Base-by-base conservation (phyloP, 2,888 invertebrate genomes). In the Hermaeophaga mercurialis region DNA sequence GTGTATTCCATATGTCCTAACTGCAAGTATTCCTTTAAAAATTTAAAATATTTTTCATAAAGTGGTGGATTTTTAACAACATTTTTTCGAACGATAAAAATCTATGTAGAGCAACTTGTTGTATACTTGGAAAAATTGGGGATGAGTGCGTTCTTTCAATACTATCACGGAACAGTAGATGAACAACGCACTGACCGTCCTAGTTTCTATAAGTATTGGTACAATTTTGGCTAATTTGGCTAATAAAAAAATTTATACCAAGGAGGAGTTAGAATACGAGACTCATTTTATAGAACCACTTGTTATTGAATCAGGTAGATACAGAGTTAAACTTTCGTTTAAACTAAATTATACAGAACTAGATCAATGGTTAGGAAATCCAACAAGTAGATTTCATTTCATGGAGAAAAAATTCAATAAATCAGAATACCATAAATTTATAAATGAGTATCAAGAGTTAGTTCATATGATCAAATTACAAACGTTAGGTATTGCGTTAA, bases 381-480 rank as follows among this genome's bases (percentile, higher is more conserved):
- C 41, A 4, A n/a, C 8, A 12, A 41, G 15, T 7, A 19, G 41
- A 8, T 41, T 41, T 19, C 11, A 11, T 1, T 6, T 22, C 1
- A 1, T 17, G 1, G 41, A 41, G 12, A 6, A 11, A 41, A 41
- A 22, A 9, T n/a, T 41, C 1, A 2, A 3, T 11, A 17, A 9
- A 11, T 11, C 28, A n/a, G 1, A 17, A 1, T 33, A 38, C 15
- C 1, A 2, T 3, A 7, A 34, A 12, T 53, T 33, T n/a, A 43
- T 38, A 8, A 1, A 12, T 3, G 53, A 52, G 19, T 52, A 52
- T 15, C 17, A 28, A 43, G 1, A 9, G 1, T 9, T 50, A 6
- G 43, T 26, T 9, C 50, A 50, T 8, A 50, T 45, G 45, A 15
- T 17, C 1, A 17, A 38, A 17, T 7, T 17, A 2, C 6, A 22